A percentile compares a stretch with the other conserved stretches of the same genome.
phyloP scores from a whole-genome alignment of 2,888 invertebrate genomes.

The Melanotus villosus region DNA sequence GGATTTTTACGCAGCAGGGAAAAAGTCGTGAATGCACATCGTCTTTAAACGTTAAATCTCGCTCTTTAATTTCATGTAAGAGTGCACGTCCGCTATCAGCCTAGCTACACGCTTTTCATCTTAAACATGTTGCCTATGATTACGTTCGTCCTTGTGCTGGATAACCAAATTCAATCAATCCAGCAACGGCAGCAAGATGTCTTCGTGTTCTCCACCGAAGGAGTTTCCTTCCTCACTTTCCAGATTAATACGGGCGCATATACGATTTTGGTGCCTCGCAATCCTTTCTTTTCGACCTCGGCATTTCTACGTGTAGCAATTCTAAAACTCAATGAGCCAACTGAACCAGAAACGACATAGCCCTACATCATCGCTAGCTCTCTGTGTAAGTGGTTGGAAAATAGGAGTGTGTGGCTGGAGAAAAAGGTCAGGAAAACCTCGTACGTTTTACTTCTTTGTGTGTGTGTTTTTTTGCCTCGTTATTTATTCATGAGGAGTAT shows the following conservation, averaged over 20 bases:
- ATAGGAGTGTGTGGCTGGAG: conserved; percentile 18
- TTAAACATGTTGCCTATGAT: conserved; percentile 13
- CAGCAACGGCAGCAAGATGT: no score
- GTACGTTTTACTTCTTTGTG: conserved; percentile 9
- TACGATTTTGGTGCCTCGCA: background rate
- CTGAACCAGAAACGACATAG: conserved; percentile 17
- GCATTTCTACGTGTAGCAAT: background rate
- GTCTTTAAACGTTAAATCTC: background rate
- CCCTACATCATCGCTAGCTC: conserved; percentile 24
- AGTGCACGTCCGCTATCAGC: conserved; percentile 18
- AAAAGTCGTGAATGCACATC: no score
- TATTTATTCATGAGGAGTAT: conserved; percentile 31
- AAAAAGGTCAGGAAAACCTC: background rate
- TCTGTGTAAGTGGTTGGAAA: conserved; percentile 32
- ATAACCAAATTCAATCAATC: conserved; percentile 15
- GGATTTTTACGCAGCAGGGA: no score
- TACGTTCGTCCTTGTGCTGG: conserved; percentile 11
- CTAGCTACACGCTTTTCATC: conserved; percentile 17
- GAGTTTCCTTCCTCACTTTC: background rate
- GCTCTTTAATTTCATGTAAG: background rate
- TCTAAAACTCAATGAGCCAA: conserved; percentile 4
- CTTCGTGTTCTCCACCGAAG: no score
- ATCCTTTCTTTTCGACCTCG: background rate
- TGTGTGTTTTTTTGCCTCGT: conserved; percentile 18
- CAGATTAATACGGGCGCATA: background rate